Evolutionary conservation across 2,797 vertebrate genomes (phyloP).

Genomic region (Pempheris klunzingeri): DNA sequence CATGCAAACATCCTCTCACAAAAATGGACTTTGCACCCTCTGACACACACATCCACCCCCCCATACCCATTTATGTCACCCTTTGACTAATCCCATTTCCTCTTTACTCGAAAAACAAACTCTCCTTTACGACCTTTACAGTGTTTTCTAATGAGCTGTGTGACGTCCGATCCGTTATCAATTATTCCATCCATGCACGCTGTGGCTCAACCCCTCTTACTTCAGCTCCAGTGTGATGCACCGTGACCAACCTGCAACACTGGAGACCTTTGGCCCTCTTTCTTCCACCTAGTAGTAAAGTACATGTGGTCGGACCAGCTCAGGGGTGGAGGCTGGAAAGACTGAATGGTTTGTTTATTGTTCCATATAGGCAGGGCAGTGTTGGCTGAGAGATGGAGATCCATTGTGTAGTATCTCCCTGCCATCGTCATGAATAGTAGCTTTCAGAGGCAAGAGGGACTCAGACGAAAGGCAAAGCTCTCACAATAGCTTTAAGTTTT

Average conservation of each 20-base stretch:
- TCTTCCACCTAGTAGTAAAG: constrained; percentile 52
- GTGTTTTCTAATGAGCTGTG: constrained; percentile 55
- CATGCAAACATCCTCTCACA: constrained; percentile 19
- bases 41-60: constrained; percentile 9
- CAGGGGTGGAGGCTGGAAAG: constrained; percentile 74
- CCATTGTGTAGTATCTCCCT: constrained; percentile 81
- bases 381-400: constrained; percentile 74
- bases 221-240: constrained; percentile 12
- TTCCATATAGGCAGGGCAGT: constrained; percentile 78
- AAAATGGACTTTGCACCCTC: constrained; percentile 30
- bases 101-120: constrained; percentile 61
- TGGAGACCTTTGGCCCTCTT: constrained; percentile 52
- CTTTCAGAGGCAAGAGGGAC: constrained; percentile 73
- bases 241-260: constrained; percentile 9
- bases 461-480: constrained; percentile 56
- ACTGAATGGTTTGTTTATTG: constrained; percentile 82
- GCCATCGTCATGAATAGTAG: constrained; percentile 82
- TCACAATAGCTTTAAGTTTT: constrained; percentile 84
- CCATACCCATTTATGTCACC: constrained; percentile 45
- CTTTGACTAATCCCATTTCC: constrained; percentile 73
- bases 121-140: constrained; percentile 62
- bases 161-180: constrained; percentile 71
- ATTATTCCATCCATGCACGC: constrained; percentile 60
- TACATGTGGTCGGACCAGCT: constrained; percentile 44
- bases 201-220: constrained; percentile 29